phyloP scores from a whole-genome alignment of 2,888 invertebrate genomes.

The Nowickia ferox region DNA sequence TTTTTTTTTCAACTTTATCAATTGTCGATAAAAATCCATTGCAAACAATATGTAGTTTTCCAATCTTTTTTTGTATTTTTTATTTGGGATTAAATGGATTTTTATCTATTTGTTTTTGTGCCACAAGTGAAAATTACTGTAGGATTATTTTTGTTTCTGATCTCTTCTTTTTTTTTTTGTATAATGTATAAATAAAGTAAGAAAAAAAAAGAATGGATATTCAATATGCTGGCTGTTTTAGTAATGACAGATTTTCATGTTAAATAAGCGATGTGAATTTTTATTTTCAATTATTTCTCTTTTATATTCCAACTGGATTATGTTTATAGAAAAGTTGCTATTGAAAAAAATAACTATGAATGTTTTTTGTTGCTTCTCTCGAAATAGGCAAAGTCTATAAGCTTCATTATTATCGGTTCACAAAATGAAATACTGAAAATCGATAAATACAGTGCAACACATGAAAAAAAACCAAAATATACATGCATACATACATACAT shows the following conservation, averaged over 20 bases:
- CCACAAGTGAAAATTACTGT: slow-evolving; percentile 35
- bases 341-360: background rate
- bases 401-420: slow-evolving; percentile 39
- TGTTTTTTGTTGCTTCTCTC: background rate
- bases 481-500: background rate
- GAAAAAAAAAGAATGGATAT: background rate
- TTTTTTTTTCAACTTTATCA: slow-evolving; percentile 12
- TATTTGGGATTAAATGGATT: slow-evolving; percentile 41
- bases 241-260: slow-evolving; percentile 22
- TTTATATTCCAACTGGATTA: background rate
- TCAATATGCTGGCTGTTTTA: background rate
- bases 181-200: background rate
- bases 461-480: too few species aligned
- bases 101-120: slow-evolving; percentile 30
- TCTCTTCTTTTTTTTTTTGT: background rate
- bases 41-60: slow-evolving; percentile 2
- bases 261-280: slow-evolving; percentile 11
- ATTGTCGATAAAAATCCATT: slow-evolving; percentile 24
- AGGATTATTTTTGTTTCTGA: background rate
- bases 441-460: background rate
- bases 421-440: slow-evolving; percentile 15
- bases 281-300: slow-evolving; percentile 19
- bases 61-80: background rate
- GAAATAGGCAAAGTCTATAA: slow-evolving; percentile 20
- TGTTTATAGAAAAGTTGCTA: slow-evolving; percentile 3